Percentiles rank a stretch among this genome's conserved stretches.
phyloP scores from a whole-genome alignment of 2,113 vertebrate species.

The Meriones unguiculatus region DNA sequence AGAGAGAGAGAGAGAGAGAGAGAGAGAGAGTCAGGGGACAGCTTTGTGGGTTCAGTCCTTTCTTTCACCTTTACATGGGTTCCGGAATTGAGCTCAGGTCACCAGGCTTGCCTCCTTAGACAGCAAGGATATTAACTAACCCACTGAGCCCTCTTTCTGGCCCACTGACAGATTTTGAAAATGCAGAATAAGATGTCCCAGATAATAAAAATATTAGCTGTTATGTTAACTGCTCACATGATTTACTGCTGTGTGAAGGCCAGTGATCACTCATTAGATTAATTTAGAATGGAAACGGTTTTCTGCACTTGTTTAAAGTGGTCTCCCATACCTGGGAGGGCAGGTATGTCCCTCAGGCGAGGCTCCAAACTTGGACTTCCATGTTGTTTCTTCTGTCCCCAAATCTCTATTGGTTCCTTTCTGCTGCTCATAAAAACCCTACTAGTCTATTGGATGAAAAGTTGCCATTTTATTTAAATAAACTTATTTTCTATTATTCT shows the following conservation, averaged over 20 bases:
- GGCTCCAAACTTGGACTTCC: background rate
- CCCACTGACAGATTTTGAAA: background rate
- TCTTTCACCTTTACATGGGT: too few relatives aligned
- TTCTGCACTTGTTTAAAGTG: background rate
- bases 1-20: background rate
- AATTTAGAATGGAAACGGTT: conserved; percentile 5
- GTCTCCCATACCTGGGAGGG: background rate
- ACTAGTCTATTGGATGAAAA: background rate
- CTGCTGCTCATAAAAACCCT: background rate
- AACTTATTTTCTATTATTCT: background rate
- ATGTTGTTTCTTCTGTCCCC: background rate
- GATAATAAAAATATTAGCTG: background rate
- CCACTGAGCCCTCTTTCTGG: background rate
- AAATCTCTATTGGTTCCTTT: background rate
- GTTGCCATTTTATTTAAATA: background rate
- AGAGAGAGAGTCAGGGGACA: background rate
- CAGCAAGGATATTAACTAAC: background rate
- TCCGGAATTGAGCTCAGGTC: background rate
- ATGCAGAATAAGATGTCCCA: background rate
- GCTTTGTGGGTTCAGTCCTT: background rate
- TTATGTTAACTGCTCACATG: background rate
- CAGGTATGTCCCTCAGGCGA: background rate
- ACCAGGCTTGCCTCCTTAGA: background rate
- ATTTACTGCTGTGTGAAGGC: background rate
- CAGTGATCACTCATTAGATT: background rate